phyloP scores from a whole-genome alignment of 2,888 invertebrate genomes.

The Melinaea menophilus region DNA sequence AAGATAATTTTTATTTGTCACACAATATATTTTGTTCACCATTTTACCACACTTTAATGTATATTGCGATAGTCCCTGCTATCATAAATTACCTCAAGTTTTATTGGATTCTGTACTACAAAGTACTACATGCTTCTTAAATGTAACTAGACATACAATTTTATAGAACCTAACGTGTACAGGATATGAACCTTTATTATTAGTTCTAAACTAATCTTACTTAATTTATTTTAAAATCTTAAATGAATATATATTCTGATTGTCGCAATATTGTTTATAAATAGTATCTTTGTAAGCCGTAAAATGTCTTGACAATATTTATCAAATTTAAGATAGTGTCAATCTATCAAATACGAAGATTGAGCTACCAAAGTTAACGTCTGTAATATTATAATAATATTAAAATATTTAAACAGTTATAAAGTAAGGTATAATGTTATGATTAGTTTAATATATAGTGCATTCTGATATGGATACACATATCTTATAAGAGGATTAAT shows the following conservation, averaged over 20 bases:
- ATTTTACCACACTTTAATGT: too few relatives aligned
- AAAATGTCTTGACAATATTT: background rate
- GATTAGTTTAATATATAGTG: background rate
- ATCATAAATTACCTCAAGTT: slow-evolving; percentile 7
- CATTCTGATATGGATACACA: background rate
- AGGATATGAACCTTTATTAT: too few relatives aligned
- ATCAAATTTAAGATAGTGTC: slow-evolving; percentile 1
- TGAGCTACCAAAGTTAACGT: background rate
- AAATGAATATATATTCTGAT: background rate
- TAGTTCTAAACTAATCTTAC: too few relatives aligned
- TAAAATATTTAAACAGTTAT: too few relatives aligned
- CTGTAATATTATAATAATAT: background rate
- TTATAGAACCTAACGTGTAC: too few relatives aligned
- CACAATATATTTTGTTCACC: too few relatives aligned
- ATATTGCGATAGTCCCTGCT: background rate
- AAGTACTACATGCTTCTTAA: too few relatives aligned
- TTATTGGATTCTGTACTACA: slow-evolving; percentile 8
- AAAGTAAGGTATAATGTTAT: background rate
- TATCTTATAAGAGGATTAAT: background rate
- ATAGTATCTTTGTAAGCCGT: background rate
- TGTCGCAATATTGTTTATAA: background rate
- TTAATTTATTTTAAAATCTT: too few relatives aligned
- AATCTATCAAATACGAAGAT: slow-evolving; percentile 3
- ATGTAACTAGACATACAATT: too few relatives aligned
- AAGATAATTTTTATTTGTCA: too few relatives aligned